Evolutionary conservation across 92 coral and sea anemone species (phyloP), one percentile per base, ranked within the genome.

Genomic region (Micromussa lordhowensis): DNA sequence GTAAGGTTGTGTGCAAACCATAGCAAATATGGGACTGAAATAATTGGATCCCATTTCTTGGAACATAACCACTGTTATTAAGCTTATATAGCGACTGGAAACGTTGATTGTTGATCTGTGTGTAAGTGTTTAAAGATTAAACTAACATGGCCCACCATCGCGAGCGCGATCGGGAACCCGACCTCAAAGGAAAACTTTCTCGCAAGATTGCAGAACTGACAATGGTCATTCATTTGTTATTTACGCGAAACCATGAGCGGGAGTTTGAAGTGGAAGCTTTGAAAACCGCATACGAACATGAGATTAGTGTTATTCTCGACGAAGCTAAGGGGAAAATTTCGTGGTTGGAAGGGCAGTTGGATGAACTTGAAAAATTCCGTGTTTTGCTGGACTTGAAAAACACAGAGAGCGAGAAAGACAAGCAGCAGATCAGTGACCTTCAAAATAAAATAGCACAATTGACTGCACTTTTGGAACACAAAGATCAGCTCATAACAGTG

Each of bases 331-430:
- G 98, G 19, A 98, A 93, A 83, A 85, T 98, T 35, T 75, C 91
- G 1, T 98, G 99, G 99, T 88, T 98, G 31, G 99, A 96, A 74
- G 98, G 98, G 21, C 99, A 98, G 78, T 86, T 98, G 51, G 94
- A 96, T 79, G 95, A 98, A 24, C 83, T 98, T 22, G 99, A 98
- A 81, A 96, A 96, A 88, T 88, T 85, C 75, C 96, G 95, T 53
- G 96, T 96, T 24, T 90, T 98, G 79, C 87, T 90, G 31, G 98
- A 96, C 68, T 85, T 98, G 82, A 98, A 94, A 85, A 92, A 81
- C 68, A 89, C 89, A 58, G 99, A 98, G 85, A 94, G 94, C 14
- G 93, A 90, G 22, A 93, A 94, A 79, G 91, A 94, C 69, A 98
- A 94, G 72, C 96, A 94, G 48, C 96, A 95, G 81, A 90, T 92